Conservation (phyloP, 1,140 invertebrate genomes). For the Drosophila bifasciata region DNA sequence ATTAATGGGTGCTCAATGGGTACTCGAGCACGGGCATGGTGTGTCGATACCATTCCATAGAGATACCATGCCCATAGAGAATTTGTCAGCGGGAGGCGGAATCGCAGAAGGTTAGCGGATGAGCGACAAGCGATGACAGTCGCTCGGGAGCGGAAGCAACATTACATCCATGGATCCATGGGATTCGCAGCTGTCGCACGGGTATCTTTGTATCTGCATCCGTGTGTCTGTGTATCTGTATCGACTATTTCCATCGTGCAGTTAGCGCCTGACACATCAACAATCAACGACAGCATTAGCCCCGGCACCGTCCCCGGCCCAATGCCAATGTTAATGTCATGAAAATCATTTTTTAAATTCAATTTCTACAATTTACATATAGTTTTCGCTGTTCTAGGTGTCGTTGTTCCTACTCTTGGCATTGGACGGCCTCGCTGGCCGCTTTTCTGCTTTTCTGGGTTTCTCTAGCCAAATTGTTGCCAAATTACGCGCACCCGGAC, state of each 20-base stretch:
- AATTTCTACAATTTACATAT: conserved; percentile 41
- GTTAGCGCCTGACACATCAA: conserved; percentile 47
- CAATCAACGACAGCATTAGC: conserved; percentile 17
- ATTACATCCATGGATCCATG: conserved; percentile 29
- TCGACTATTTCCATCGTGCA: conserved; percentile 45
- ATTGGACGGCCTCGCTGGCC: conserved; percentile 63
- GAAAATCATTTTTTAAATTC: conserved; percentile 71
- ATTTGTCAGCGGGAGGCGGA: conserved; percentile 37
- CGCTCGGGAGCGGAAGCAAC: conserved; percentile 41
- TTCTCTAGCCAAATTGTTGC: conserved; percentile 46
- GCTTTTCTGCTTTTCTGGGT: conserved; percentile 40
- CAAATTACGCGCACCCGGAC: conserved; percentile 52
- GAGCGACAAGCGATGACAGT: conserved; percentile 51
- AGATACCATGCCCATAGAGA: neutral
- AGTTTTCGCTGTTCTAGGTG: conserved; percentile 37
- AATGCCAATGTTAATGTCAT: conserved; percentile 78
- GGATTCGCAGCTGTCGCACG: conserved; percentile 47
- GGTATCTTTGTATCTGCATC: conserved; percentile 30
- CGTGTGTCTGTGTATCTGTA: conserved; percentile 21
- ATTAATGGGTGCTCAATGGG: conserved; percentile 36
- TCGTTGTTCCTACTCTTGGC: conserved; percentile 62
- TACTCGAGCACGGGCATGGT: conserved; percentile 2
- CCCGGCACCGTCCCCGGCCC: conserved; percentile 50
- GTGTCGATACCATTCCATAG: neutral
- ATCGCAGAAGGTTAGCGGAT: conserved; percentile 49